Percentiles rank a stretch among this genome's conserved stretches.
These are phyloP conservation scores for Clupea harengus DNA, from an alignment of 2,113 vertebrate species.

Conservation along the genomic window DNA sequence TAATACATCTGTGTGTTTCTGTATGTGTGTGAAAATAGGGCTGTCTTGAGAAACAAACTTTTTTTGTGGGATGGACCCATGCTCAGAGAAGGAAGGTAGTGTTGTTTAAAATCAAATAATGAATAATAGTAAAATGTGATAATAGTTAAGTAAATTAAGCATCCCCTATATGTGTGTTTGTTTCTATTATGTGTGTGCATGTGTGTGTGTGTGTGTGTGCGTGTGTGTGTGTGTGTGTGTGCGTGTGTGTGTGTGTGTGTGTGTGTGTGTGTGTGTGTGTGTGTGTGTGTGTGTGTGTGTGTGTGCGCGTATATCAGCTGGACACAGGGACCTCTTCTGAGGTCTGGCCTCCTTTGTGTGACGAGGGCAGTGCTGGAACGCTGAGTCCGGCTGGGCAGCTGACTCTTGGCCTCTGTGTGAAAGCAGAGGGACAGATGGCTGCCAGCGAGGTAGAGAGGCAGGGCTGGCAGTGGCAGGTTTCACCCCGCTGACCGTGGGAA, in stretches of 20 bases:
- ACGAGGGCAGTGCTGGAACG: constrained; percentile 70
- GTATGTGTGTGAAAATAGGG: no score
- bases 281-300: constrained; percentile 3
- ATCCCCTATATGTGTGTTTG: constrained; percentile 34
- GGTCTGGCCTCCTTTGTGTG: constrained; percentile 25
- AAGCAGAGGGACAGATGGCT: constrained; percentile 77
- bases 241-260: constrained; percentile 52
- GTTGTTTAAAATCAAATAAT: no score
- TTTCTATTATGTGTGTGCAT: constrained; percentile 56
- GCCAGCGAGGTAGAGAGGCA: constrained; percentile 69
- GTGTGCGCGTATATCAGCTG: neutral
- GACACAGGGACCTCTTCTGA: neutral
- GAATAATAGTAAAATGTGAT: no score
- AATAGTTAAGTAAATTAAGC: no score
- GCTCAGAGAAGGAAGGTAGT: no score
- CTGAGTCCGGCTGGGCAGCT: constrained; percentile 73
- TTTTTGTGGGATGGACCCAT: no score
- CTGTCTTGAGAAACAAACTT: no score
- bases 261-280: constrained; percentile 47
- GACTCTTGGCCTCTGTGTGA: constrained; percentile 68
- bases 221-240: constrained; percentile 3
- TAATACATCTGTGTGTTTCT: no score
- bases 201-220: constrained; percentile 44
- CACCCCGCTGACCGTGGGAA: constrained; percentile 75
- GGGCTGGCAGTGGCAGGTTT: constrained; percentile 70